Conservation (phyloP, 2,113 vertebrate genomes). For the Melanerpes aurifrons region DNA sequence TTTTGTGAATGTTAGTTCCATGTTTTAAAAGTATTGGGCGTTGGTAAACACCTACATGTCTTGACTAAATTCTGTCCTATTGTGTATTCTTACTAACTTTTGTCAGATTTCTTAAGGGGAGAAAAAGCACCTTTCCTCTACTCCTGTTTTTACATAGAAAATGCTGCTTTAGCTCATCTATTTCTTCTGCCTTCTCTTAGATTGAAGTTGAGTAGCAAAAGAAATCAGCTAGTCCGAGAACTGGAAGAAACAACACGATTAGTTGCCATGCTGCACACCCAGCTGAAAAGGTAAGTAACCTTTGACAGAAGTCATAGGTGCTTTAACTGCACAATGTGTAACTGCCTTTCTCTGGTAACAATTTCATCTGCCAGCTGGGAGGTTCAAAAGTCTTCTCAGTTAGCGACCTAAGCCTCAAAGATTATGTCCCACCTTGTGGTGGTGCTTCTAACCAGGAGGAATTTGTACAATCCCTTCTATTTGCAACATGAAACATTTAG, state of each 20-base stretch:
- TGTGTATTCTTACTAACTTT: background rate
- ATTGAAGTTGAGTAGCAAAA: constrained; percentile 89
- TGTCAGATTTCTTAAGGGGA: background rate
- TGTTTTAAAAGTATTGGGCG: background rate
- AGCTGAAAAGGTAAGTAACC: constrained; percentile 88
- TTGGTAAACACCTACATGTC: background rate
- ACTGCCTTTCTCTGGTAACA: background rate
- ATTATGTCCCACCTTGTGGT: background rate
- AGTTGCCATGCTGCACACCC: constrained; percentile 84
- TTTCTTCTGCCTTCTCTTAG: constrained; percentile 65
- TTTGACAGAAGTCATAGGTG: background rate
- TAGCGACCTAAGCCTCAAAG: background rate
- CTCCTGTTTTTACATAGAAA: background rate
- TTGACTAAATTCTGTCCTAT: background rate
- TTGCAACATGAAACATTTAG: background rate
- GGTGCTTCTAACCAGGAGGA: background rate
- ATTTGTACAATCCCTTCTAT: background rate
- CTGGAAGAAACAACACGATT: constrained; percentile 92
- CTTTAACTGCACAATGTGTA: background rate
- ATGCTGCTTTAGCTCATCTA: background rate
- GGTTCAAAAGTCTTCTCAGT: background rate
- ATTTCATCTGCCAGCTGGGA: background rate
- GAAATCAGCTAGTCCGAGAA: constrained; percentile 91
- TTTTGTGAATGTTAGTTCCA: background rate
- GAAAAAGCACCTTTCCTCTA: background rate